Evolutionary conservation across 2,888 invertebrate species (phyloP).

Genomic region (Dinocampus coccinellae): DNA sequence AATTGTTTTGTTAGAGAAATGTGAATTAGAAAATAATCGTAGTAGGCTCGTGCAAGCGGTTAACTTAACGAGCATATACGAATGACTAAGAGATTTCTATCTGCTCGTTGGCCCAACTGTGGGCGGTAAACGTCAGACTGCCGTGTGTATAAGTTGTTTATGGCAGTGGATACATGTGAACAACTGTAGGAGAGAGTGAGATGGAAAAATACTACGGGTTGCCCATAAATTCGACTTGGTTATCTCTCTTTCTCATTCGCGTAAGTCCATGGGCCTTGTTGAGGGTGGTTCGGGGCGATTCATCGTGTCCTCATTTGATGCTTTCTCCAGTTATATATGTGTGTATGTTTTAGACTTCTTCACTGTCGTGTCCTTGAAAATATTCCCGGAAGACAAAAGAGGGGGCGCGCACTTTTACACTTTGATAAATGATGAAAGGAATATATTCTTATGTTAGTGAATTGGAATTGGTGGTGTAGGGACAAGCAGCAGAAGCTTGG

Average conservation of each 20-base stretch:
- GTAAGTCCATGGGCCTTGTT: slow-evolving; percentile 20
- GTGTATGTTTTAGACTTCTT: slow-evolving; percentile 14
- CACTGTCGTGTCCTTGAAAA: not conserved
- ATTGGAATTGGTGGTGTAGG: slow-evolving; percentile 4
- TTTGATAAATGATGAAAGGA: slow-evolving; percentile 22
- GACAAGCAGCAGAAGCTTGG: not conserved
- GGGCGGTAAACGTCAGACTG: slow-evolving; percentile 49
- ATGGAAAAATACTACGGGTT: slow-evolving; percentile 15
- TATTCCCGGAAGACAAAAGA: slow-evolving; percentile 5
- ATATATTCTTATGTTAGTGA: slow-evolving; percentile 16
- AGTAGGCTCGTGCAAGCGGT: slow-evolving; percentile 37
- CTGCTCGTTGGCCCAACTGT: slow-evolving; percentile 45
- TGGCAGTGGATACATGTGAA: slow-evolving; percentile 54
- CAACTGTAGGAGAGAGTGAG: slow-evolving; percentile 24
- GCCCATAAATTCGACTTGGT: slow-evolving; percentile 34
- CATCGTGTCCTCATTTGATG: slow-evolving; percentile 8
- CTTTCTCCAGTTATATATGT: not conserved
- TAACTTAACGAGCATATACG: slow-evolving; percentile 56
- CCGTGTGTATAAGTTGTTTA: slow-evolving; percentile 58
- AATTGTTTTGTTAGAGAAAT: slow-evolving; percentile 29
- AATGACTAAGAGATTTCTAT: slow-evolving; percentile 59
- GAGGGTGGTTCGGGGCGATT: slow-evolving; percentile 37
- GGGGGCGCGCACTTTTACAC: not conserved
- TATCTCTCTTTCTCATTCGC: slow-evolving; percentile 13
- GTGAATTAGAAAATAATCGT: slow-evolving; percentile 55